Conservation (phyloP, 2,888 invertebrate genomes). For the Drosophila atripex region DNA sequence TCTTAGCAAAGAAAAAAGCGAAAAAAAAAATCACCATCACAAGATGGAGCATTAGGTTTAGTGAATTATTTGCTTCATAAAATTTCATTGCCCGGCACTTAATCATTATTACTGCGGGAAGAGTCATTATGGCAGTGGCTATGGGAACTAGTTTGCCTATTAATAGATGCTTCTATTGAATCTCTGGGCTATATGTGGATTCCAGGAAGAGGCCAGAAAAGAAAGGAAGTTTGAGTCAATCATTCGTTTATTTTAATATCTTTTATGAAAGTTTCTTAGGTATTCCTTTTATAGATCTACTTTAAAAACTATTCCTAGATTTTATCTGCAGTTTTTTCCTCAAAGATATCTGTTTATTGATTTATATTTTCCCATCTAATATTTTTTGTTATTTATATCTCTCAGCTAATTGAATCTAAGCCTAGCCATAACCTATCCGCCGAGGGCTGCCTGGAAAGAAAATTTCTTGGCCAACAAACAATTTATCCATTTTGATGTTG, state of each 20-base stretch:
- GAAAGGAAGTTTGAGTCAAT: constrained; percentile 17
- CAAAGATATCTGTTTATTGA: constrained; percentile 5
- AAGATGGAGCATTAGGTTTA: constrained; percentile 35
- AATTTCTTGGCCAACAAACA: constrained; percentile 35
- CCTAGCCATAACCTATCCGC: background rate
- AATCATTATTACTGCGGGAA: constrained; percentile 43
- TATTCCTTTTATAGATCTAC: background rate
- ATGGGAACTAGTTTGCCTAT: constrained; percentile 44
- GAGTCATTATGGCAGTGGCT: constrained; percentile 14
- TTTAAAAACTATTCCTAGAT: too few relatives aligned
- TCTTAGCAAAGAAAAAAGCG: constrained; percentile 8
- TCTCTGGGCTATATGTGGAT: constrained; percentile 21
- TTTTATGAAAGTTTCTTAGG: background rate
- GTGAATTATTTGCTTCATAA: constrained; percentile 62
- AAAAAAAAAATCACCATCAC: constrained; percentile 5
- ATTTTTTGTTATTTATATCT: constrained; percentile 7
- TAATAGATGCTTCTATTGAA: constrained; percentile 42
- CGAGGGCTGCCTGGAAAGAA: constrained; percentile 15
- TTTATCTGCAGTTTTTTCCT: too few relatives aligned
- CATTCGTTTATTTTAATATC: constrained; percentile 6
- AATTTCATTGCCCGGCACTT: constrained; percentile 51
- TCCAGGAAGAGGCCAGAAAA: constrained; percentile 6
- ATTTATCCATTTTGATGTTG: constrained; percentile 45
- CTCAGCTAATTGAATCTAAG: constrained; percentile 15
- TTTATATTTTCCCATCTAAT: constrained; percentile 24